Evolutionary conservation across 2,888 invertebrate species (phyloP).

Genomic region (Bibio marci): DNA sequence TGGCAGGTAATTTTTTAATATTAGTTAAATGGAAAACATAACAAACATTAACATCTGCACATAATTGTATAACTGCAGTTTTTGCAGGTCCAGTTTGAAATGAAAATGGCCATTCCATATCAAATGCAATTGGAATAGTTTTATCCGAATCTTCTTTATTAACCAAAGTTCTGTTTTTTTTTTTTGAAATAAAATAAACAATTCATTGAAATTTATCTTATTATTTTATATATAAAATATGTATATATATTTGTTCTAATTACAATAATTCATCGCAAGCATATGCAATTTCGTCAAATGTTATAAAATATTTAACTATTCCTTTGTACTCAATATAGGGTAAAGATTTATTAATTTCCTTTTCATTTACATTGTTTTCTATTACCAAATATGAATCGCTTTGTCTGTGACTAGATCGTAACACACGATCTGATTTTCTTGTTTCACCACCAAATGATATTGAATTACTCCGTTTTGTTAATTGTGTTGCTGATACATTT

Average conservation of each 20-base stretch:
- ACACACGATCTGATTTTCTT: no score
- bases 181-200: neutral
- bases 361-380: no score
- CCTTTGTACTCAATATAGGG: constrained; percentile 22
- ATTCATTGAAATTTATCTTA: constrained; percentile 1
- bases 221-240: neutral
- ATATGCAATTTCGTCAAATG: constrained; percentile 29
- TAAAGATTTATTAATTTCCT: neutral
- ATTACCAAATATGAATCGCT: no score
- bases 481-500: no score
- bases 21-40: constrained; percentile 38
- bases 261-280: constrained; percentile 32
- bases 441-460: no score
- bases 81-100: constrained; percentile 40
- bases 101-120: constrained; percentile 48
- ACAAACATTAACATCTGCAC: constrained; percentile 33
- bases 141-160: constrained; percentile 18
- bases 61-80: constrained; percentile 43
- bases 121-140: constrained; percentile 40
- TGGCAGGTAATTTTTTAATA: constrained; percentile 37
- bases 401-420: no score
- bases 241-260: constrained; percentile 9
- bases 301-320: constrained; percentile 23
- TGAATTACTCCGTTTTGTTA: no score
- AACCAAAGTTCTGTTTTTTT: constrained; percentile 20